Evolutionary conservation across 30 jellyfish, hydroid and myxozoan genomes (phyloP).

Genomic region (Aurelia coerulea): DNA sequence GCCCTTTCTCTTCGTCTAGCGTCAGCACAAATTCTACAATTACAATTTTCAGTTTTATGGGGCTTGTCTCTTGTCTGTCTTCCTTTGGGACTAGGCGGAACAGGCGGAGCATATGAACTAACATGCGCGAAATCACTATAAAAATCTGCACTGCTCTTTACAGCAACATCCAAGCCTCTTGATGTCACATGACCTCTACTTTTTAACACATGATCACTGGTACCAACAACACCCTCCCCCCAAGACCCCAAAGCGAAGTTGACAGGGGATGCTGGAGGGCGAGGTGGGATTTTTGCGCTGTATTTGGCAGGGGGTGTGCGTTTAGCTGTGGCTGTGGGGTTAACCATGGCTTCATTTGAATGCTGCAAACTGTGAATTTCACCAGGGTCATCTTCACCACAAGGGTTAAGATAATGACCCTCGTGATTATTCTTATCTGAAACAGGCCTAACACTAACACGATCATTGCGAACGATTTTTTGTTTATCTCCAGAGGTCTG

Average conservation of each 20-base stretch:
- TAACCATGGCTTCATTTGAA: too few species aligned
- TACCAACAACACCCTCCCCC: constrained; percentile 62
- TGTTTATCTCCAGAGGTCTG: too few species aligned
- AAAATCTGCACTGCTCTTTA: constrained; percentile 40
- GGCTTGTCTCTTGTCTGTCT: neutral
- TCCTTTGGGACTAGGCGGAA: neutral
- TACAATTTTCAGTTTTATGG: neutral
- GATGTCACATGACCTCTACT: constrained; percentile 47
- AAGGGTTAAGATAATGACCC: too few species aligned
- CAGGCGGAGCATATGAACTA: constrained; percentile 9
- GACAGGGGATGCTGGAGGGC: constrained; percentile 20
- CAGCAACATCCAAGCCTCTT: constrained; percentile 43
- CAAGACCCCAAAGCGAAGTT: constrained; percentile 38
- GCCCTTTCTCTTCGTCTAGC: constrained; percentile 44
- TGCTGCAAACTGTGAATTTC: too few species aligned
- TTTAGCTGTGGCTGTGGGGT: too few species aligned
- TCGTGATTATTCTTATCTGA: too few species aligned
- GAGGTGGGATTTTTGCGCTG: too few species aligned
- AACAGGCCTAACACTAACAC: too few species aligned
- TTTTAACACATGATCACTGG: neutral
- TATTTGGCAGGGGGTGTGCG: too few species aligned
- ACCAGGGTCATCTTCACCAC: too few species aligned
- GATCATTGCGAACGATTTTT: too few species aligned
- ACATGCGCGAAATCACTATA: constrained; percentile 36
- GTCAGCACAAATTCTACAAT: constrained; percentile 6